Conservation (phyloP, 2,797 vertebrate genomes). For the Phoebastria nigripes region DNA sequence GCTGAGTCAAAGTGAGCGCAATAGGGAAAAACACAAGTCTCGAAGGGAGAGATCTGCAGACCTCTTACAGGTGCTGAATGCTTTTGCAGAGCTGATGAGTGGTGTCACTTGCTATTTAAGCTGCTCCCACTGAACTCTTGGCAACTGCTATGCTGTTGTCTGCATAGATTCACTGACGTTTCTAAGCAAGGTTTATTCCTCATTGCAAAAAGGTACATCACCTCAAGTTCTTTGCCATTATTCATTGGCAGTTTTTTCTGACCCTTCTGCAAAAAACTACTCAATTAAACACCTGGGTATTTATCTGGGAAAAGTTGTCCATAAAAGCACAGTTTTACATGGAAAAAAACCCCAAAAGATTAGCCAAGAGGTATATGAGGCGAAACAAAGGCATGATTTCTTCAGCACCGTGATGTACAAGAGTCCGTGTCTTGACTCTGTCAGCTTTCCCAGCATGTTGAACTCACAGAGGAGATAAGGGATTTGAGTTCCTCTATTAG, state of each 20-base stretch:
- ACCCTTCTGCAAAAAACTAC: not conserved
- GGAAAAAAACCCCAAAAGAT: not conserved
- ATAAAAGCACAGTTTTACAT: not conserved
- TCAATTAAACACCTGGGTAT: not conserved
- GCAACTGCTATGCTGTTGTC: not conserved
- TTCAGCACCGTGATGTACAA: not conserved
- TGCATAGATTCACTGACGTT: accelerated
- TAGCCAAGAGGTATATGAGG: not conserved
- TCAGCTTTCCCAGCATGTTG: not conserved
- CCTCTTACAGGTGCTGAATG: not conserved
- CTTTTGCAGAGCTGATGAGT: not conserved
- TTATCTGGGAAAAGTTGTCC: not conserved
- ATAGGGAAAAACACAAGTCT: not conserved
- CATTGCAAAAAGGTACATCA: not conserved
- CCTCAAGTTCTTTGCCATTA: not conserved
- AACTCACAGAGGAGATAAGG: not conserved
- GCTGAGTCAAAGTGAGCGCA: not conserved
- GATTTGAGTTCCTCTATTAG: not conserved
- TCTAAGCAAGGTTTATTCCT: not conserved
- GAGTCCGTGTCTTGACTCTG: not conserved
- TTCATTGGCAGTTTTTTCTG: not conserved
- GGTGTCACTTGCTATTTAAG: not conserved
- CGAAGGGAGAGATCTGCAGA: not conserved
- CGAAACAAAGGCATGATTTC: not conserved
- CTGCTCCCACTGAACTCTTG: not conserved